Conservation (phyloP, 1,140 invertebrate species). For the Grapholita molesta region DNA sequence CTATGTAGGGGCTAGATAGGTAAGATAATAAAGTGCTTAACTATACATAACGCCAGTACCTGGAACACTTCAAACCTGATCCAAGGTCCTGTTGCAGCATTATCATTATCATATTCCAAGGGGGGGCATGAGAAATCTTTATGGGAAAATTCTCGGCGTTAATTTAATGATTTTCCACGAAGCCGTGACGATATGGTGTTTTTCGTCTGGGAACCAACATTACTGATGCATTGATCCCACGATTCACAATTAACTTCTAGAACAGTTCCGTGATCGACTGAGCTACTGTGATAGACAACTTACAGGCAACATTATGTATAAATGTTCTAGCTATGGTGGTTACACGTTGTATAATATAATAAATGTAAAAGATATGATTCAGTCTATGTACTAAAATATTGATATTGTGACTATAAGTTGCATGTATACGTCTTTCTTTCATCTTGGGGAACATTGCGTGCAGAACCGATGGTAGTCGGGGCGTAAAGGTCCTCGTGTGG, state of each 20-base stretch:
- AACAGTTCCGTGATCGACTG: neutral
- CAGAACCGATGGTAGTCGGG: too few relatives aligned
- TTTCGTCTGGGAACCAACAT: neutral
- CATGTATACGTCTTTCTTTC: too few relatives aligned
- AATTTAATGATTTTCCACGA: neutral
- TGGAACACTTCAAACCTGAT: neutral
- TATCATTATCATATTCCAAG: constrained; percentile 8
- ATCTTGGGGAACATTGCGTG: too few relatives aligned
- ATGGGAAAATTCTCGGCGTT: neutral
- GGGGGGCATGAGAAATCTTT: constrained; percentile 10
- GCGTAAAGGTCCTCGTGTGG: too few relatives aligned
- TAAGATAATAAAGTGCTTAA: neutral
- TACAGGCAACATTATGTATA: neutral
- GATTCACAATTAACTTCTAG: neutral
- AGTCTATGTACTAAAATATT: too few relatives aligned
- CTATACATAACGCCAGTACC: neutral
- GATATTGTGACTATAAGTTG: too few relatives aligned
- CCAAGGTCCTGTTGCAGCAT: neutral
- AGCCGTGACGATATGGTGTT: neutral
- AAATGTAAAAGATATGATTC: too few relatives aligned
- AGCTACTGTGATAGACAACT: neutral
- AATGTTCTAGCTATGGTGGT: too few relatives aligned
- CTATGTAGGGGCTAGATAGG: neutral
- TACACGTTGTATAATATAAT: too few relatives aligned
- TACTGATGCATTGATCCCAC: neutral